Conservation (phyloP, 30 jellyfish, hydroid and myxozoan species). For the Calvadosia cruxmelitensis region DNA sequence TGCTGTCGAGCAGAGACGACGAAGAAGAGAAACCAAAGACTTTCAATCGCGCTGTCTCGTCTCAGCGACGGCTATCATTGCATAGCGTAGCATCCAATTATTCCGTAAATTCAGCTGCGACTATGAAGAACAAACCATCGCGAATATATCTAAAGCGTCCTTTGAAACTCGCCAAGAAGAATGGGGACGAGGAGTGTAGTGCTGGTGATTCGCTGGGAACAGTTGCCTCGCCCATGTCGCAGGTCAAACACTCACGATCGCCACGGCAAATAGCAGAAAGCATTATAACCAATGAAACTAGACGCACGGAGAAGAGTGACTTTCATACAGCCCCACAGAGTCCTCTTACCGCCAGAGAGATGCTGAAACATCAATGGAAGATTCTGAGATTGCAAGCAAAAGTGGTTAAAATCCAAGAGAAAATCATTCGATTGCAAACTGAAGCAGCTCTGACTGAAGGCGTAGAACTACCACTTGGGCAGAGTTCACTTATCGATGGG, state of each 20-base stretch:
- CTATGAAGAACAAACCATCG: not conserved
- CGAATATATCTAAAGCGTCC: not conserved
- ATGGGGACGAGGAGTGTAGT: not conserved
- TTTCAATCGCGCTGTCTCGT: not conserved
- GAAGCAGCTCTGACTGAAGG: slow-evolving; percentile 19
- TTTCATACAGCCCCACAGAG: slow-evolving; percentile 40
- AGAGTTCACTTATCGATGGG: slow-evolving; percentile 32
- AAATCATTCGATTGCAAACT: slow-evolving; percentile 53
- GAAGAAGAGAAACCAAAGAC: not conserved
- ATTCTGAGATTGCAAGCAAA: slow-evolving; percentile 89
- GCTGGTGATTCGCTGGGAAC: not conserved
- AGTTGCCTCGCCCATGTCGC: not conserved
- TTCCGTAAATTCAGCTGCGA: not conserved
- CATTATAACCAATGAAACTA: not conserved
- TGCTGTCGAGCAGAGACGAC: too few relatives aligned
- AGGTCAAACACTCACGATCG: not conserved
- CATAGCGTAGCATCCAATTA: not conserved
- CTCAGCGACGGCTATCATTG: not conserved
- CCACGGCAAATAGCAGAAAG: not conserved
- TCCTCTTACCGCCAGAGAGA: slow-evolving; percentile 82
- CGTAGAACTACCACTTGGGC: slow-evolving; percentile 54
- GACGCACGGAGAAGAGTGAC: not conserved
- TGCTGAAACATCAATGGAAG: slow-evolving; percentile 79
- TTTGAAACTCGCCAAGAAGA: not conserved
- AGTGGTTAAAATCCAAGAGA: slow-evolving; percentile 87